Conservation (phyloP, 2,888 invertebrate species). For the Tachina fera region DNA sequence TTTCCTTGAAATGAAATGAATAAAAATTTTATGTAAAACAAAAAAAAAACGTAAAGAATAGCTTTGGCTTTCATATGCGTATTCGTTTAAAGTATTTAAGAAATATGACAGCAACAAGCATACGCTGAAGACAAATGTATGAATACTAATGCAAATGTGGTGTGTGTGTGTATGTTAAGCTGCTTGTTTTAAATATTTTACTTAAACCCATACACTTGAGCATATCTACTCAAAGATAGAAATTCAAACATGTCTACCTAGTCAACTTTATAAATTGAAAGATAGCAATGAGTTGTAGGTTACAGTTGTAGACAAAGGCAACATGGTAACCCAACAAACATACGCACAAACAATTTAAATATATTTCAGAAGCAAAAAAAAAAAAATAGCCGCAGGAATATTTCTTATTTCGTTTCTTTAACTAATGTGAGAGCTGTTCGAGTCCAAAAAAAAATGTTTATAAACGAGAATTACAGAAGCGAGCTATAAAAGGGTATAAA, state of each 20-base stretch:
- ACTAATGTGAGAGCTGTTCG: too few relatives aligned
- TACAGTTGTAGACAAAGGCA: constrained; percentile 1
- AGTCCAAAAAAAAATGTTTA: too few relatives aligned
- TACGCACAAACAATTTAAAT: neutral
- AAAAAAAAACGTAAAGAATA: constrained; percentile 19
- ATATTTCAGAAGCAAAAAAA: too few relatives aligned
- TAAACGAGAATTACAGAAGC: too few relatives aligned
- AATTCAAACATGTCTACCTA: neutral
- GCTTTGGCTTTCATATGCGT: neutral
- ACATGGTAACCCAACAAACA: neutral
- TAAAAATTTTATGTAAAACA: constrained; percentile 10
- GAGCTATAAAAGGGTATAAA: too few relatives aligned
- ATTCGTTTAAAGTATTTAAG: constrained; percentile 38
- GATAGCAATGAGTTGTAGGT: constrained; percentile 21
- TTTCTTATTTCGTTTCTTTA: too few relatives aligned
- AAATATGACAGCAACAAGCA: constrained; percentile 63
- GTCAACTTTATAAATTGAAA: constrained; percentile 43
- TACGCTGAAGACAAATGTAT: constrained; percentile 33
- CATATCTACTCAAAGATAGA: neutral
- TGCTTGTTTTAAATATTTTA: constrained; percentile 33
- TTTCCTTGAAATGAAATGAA: neutral
- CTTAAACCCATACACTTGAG: neutral
- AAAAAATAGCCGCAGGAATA: too few relatives aligned
- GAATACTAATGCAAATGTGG: constrained; percentile 18
- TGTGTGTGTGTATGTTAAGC: constrained; percentile 13